Percentiles rank a stretch among this genome's conserved stretches.
These are phyloP conservation scores for Neocrepidodera transversa DNA, from an alignment of 2,888 invertebrate species.

Conservation along the genomic window DNA sequence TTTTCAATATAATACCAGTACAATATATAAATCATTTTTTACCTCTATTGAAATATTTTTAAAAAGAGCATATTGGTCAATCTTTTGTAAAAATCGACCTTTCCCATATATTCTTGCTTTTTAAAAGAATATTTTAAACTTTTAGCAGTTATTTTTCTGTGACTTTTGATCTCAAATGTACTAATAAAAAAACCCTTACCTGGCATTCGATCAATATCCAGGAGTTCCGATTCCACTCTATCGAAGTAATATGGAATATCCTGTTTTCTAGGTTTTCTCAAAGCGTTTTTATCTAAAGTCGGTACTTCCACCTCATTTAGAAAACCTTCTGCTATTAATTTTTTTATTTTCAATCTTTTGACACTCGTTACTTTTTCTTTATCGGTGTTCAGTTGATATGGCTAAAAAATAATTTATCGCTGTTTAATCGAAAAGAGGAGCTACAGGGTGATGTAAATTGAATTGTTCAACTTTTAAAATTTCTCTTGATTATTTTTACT, in stretches of 20 bases:
- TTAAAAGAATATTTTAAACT: conserved; percentile 10
- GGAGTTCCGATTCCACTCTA: conserved; percentile 50
- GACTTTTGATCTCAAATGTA: not conserved
- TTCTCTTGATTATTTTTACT: too few species aligned
- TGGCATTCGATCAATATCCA: conserved; percentile 26
- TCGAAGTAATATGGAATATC: conserved; percentile 56
- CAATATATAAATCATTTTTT: too few species aligned
- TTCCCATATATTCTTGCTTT: not conserved
- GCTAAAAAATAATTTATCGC: not conserved
- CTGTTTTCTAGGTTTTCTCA: conserved; percentile 63
- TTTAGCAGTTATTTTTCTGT: not conserved
- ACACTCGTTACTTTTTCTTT: conserved; percentile 40
- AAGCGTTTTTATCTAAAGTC: conserved; percentile 59
- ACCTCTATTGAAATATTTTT: too few species aligned
- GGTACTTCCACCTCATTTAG: conserved; percentile 62
- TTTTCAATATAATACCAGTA: too few species aligned
- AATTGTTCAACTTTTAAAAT: too few species aligned
- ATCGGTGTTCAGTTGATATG: not conserved
- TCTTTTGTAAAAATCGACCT: conserved; percentile 1
- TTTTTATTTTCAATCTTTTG: conserved; percentile 54
- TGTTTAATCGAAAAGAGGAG: too few species aligned
- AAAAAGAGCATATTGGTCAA: too few species aligned
- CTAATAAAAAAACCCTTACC: conserved; percentile 18
- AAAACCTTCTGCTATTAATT: conserved; percentile 59
- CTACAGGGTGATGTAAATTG: too few species aligned